A percentile compares a stretch with the other conserved stretches of the same genome.
phyloP scores from a whole-genome alignment of 2,113 vertebrate genomes.

The Tetraodon nigroviridis region DNA sequence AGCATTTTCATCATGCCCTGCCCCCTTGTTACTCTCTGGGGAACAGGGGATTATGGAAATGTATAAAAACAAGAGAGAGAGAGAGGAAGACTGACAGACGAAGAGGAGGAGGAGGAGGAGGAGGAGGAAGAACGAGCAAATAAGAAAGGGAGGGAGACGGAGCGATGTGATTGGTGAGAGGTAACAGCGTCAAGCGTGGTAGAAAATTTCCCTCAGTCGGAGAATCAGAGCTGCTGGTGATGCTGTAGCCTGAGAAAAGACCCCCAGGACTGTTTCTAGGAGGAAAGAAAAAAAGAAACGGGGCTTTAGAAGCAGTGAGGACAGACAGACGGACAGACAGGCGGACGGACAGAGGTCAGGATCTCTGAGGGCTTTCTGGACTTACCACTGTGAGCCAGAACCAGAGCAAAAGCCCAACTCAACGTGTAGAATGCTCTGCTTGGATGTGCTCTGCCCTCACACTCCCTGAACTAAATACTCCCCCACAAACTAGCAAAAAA shows the following conservation, averaged over 20 bases:
- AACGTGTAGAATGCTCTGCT: conserved; percentile 48
- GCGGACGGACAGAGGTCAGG: conserved; percentile 48
- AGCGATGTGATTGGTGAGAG: conserved; percentile 54
- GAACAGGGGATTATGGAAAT: conserved; percentile 66
- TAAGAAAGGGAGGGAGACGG: conserved; percentile 45
- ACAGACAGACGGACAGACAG: conserved; percentile 12
- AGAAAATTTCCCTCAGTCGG: conserved; percentile 58
- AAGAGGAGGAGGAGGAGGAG: conserved; percentile 19
- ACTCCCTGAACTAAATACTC: conserved; percentile 10
- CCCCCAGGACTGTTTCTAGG: conserved; percentile 25
- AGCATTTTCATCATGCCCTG: conserved; percentile 57
- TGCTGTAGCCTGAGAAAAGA: conserved; percentile 53
- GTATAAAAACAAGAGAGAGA: conserved; percentile 50
- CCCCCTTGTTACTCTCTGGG: conserved; percentile 60
- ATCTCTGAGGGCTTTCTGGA: conserved; percentile 39
- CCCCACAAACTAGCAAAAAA: conserved; percentile 12
- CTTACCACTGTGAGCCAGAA: conserved; percentile 20
- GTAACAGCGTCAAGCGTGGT: conserved; percentile 54
- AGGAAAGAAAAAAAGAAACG: conserved; percentile 17
- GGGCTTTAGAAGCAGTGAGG: conserved; percentile 13
- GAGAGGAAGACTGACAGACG: conserved; percentile 50
- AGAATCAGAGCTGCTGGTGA: conserved; percentile 38
- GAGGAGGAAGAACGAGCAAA: conserved; percentile 34
- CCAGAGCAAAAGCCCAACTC: conserved; percentile 29
- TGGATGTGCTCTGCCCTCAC: not conserved